A percentile compares a stretch with the other conserved stretches of the same genome.
These are phyloP conservation scores for Archegozetes longisetosus DNA, from an alignment of 1,140 invertebrate genomes.

Conservation along the genomic window DNA sequence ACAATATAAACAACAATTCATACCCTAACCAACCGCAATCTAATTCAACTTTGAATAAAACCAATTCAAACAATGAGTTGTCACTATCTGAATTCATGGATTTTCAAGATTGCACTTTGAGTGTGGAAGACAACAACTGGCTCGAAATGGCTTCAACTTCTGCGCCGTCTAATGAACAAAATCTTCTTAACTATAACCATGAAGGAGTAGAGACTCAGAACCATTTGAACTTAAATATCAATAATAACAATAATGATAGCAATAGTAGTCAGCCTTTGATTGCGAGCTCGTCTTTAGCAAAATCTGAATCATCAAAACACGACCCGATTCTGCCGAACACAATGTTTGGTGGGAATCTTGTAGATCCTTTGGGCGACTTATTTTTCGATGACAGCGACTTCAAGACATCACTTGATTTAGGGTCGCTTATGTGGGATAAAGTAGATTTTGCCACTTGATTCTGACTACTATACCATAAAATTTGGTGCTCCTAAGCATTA, in stretches of 20 bases:
- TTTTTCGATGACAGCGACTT: constrained; percentile 52
- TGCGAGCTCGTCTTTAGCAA: constrained; percentile 21
- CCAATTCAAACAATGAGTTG: background rate
- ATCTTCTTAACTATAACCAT: background rate
- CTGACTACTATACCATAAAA: no score
- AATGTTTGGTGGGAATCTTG: constrained; percentile 3
- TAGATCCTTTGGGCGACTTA: constrained; percentile 45
- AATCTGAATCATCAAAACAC: constrained; percentile 24
- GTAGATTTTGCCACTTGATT: constrained; percentile 37
- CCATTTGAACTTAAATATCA: background rate
- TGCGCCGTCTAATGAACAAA: constrained; percentile 26
- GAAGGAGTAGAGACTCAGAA: background rate
- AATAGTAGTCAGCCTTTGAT: constrained; percentile 21
- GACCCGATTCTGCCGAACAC: constrained; percentile 43
- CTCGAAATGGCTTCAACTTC: constrained; percentile 39
- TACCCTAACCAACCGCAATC: background rate
- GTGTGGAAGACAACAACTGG: constrained; percentile 53
- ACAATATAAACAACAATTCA: background rate
- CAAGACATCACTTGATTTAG: constrained; percentile 39
- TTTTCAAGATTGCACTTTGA: constrained; percentile 38
- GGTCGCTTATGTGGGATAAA: background rate
- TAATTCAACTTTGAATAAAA: background rate
- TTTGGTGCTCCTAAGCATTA: no score
- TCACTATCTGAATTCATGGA: constrained; percentile 7
- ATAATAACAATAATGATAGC: background rate